Evolutionary conservation across 2,888 invertebrate genomes (phyloP).

Genomic region (Rotaria macrura): DNA sequence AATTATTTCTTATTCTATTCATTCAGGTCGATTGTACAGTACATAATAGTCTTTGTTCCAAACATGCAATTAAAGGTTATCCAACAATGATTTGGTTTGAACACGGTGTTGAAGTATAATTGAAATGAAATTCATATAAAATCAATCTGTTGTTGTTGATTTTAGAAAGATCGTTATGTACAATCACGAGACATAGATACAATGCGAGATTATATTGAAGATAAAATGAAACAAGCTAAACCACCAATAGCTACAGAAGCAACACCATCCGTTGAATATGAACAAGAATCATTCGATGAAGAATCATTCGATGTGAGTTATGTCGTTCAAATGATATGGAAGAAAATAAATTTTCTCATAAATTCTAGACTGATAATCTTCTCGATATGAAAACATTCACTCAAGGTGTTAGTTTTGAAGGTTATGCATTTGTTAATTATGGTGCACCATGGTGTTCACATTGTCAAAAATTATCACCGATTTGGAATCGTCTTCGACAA

Average conservation of each 20-base stretch:
- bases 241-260: background rate
- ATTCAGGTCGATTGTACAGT: background rate
- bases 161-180: conserved; percentile 3
- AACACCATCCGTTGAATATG: background rate
- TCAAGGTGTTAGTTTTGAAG: conserved; percentile 16
- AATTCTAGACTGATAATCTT: background rate
- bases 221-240: background rate
- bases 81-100: conserved; percentile 12
- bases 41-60: background rate
- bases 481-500: background rate
- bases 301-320: background rate
- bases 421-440: conserved; percentile 10
- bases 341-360: background rate
- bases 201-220: background rate
- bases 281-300: background rate
- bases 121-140: background rate
- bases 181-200: background rate
- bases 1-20: background rate
- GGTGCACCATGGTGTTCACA: conserved; percentile 1
- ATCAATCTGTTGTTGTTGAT: background rate
- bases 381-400: background rate
- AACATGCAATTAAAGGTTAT: background rate
- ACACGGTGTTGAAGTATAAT: background rate
- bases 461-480: background rate
- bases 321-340: too few relatives aligned